Conservation (phyloP, 2,888 invertebrate species). For the Coleophora flavipennella region DNA sequence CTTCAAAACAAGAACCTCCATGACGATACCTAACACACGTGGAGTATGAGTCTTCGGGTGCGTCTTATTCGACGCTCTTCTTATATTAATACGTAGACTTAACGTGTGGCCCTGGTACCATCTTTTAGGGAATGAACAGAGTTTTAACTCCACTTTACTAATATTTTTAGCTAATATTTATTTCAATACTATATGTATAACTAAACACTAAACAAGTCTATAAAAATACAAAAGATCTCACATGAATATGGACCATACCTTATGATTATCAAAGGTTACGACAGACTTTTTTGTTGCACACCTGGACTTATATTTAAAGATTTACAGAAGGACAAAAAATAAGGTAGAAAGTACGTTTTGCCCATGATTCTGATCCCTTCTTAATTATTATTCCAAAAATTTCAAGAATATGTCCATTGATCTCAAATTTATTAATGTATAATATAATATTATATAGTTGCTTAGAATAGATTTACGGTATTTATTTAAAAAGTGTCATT, state of each 20-base stretch:
- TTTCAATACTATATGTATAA: background rate
- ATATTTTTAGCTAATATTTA: no score
- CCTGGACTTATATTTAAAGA: conserved; percentile 46
- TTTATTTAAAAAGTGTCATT: conserved; percentile 33
- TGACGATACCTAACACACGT: background rate
- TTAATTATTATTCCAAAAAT: conserved; percentile 17
- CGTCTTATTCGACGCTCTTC: no score
- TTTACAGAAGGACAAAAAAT: conserved; percentile 20
- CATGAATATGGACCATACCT: conserved; percentile 19
- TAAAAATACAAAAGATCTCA: conserved; percentile 38
- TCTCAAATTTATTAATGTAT: conserved; percentile 68
- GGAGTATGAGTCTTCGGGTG: no score
- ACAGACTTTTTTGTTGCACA: conserved; percentile 42
- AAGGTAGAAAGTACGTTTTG: conserved; percentile 20
- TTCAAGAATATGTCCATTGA: conserved; percentile 55
- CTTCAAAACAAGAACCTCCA: background rate
- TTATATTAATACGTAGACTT: no score
- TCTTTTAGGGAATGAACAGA: no score
- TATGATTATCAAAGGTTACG: conserved; percentile 31
- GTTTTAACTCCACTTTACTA: no score
- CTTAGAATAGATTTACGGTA: conserved; percentile 49
- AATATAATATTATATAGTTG: conserved; percentile 42
- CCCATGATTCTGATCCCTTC: background rate
- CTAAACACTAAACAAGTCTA: conserved; percentile 22
- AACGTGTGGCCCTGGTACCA: no score